Conservation (phyloP, 2,113 vertebrate genomes). For the Campylomormyrus tamandua region DNA sequence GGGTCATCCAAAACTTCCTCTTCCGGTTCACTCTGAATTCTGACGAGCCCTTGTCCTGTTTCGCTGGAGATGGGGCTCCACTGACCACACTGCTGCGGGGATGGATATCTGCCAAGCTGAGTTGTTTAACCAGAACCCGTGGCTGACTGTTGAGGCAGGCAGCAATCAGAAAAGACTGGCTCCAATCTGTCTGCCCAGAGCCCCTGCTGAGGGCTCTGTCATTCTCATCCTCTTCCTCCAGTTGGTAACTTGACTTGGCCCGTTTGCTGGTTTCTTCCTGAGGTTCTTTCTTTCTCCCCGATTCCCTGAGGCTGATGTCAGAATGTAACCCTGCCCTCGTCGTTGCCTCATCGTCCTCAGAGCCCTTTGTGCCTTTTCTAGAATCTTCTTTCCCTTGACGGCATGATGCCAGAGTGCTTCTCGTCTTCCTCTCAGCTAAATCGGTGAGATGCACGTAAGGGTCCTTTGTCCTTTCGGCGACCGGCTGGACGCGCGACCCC, state of each 20-base stretch:
- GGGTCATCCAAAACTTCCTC: slow-evolving; percentile 15
- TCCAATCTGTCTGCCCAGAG: not conserved
- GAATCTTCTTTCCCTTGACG: not conserved
- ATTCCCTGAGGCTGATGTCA: not conserved
- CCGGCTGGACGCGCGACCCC: slow-evolving; percentile 30
- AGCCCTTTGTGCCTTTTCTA: not conserved
- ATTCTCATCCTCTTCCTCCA: not conserved
- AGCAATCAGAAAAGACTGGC: not conserved
- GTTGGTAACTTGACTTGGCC: too few species aligned
- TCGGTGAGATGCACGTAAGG: slow-evolving; percentile 32
- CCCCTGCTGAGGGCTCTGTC: not conserved
- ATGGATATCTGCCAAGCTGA: not conserved
- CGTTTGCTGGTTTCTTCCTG: slow-evolving; percentile 21
- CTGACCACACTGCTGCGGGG: not conserved
- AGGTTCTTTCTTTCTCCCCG: slow-evolving; percentile 15
- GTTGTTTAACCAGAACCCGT: slow-evolving; percentile 1
- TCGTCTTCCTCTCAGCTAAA: slow-evolving; percentile 8
- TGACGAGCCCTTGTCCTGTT: not conserved
- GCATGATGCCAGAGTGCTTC: not conserved
- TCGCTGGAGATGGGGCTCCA: not conserved
- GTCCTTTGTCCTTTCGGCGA: slow-evolving; percentile 42
- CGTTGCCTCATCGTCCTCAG: slow-evolving; percentile 23
- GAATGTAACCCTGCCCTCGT: not conserved
- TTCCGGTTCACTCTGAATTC: not conserved
- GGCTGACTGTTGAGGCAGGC: slow-evolving; percentile 7